Evolutionary conservation across 2,888 invertebrate species (phyloP), one percentile per base, ranked within the genome.

Genomic region (Campaea margaritaria): DNA sequence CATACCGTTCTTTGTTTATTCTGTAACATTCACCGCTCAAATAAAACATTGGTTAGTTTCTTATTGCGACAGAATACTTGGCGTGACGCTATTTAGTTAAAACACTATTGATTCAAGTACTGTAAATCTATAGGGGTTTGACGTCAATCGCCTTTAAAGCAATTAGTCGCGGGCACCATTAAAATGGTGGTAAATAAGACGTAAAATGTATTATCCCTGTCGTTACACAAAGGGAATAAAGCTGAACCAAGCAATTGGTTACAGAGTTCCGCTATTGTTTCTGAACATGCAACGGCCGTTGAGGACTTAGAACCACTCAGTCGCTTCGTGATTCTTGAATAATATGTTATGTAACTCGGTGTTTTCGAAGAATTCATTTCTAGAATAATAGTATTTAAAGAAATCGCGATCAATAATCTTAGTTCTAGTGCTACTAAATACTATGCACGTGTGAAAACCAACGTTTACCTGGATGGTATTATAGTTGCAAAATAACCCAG

Each of bases 81-180:
- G 15, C 10, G 13, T 2, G 11, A 1, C 27, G 15, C 27, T 52
- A 31, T 38, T 43, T 31, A 44, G 42, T 58, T 27, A n/a, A 10
- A 45, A 21, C 10, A 13, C 36, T 42, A 46, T 41, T 51, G 46
- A 58, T 42, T 46, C 34, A 28, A 21, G 14, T 43, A 41, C 47
- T 51, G 16, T 31, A 66, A 53, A 31, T 27, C 54, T 43, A 65
- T 68, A 68, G 64, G 62, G 51, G 59, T 62, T 60, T 78, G 77
- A 79, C 79, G 77, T 79, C 75, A 75, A 73, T 65, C 67, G 52
- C 69, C 72, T 75, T 73, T 73, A 67, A 69, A 65, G 47, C 27
- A 73, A 78, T 81, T 74, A 68, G 78, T 64, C 60, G 65, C 70
- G 65, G 73, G 59, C 36, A 59, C 64, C 67, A 69, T 78, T 73